Evolutionary conservation across 2,888 invertebrate species (phyloP).

Genomic region (Dendrolimus pini): DNA sequence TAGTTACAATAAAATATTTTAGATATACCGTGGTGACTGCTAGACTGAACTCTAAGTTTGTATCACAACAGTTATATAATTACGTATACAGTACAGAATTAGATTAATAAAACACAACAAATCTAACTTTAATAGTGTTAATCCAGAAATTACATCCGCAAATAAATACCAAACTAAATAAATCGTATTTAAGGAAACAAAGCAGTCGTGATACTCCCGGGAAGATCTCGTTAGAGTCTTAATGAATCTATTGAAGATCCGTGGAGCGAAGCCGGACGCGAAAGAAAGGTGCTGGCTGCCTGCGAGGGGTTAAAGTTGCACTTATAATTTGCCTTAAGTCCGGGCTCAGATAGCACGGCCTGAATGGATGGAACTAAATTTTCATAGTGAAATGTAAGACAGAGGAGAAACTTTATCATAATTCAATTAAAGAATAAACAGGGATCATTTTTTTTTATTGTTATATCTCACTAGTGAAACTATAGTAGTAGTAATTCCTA

Average conservation of each 20-base stretch:
- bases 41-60: too few relatives aligned
- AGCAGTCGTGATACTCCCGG: constrained; percentile 64
- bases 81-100: too few relatives aligned
- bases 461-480: too few relatives aligned
- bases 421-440: constrained; percentile 5
- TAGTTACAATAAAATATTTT: too few relatives aligned
- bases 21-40: too few relatives aligned
- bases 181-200: constrained; percentile 70
- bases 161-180: constrained; percentile 55
- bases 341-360: constrained; percentile 17
- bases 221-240: constrained; percentile 71
- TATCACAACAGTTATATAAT: too few relatives aligned
- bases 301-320: constrained; percentile 44
- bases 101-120: too few relatives aligned
- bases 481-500: too few relatives aligned
- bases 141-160: constrained; percentile 17
- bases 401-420: constrained; percentile 13
- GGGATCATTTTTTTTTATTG: neutral
- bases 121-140: neutral
- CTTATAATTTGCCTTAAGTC: constrained; percentile 62
- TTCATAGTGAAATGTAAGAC: constrained; percentile 5
- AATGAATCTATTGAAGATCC: constrained; percentile 74
- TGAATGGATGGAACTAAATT: constrained; percentile 10
- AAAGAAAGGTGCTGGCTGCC: constrained; percentile 39
- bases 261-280: constrained; percentile 54